These are phyloP conservation scores for Littorina saxatilis DNA, from an alignment of 1,140 invertebrate genomes.

Conservation along the genomic window DNA sequence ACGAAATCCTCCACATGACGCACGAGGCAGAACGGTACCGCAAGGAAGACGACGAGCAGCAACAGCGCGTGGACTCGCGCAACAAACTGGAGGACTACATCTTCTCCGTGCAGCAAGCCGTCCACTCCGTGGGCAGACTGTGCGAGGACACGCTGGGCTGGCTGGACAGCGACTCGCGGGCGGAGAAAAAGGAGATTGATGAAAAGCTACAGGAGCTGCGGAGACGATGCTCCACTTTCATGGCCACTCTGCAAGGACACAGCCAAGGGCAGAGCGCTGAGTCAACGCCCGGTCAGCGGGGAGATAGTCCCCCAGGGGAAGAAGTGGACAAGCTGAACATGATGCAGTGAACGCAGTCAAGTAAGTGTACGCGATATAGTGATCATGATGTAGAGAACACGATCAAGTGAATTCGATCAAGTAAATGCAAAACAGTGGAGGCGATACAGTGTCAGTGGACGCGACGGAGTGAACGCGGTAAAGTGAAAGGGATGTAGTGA, in stretches of 20 bases:
- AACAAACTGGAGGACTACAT: too few relatives aligned
- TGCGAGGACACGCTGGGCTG: conserved; percentile 75
- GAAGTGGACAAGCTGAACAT: conserved; percentile 57
- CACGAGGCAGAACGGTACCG: conserved; percentile 96
- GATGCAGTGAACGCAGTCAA: background rate
- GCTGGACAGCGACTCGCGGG: conserved; percentile 76
- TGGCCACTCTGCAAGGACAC: conserved; percentile 65
- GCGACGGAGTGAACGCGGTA: background rate
- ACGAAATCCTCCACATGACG: conserved; percentile 98
- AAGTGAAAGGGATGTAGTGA: too few relatives aligned
- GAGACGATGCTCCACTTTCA: conserved; percentile 63
- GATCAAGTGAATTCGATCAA: background rate
- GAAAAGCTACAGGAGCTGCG: conserved; percentile 74
- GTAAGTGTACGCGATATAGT: background rate
- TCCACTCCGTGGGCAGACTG: conserved; percentile 82
- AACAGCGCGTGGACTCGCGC: conserved; percentile 89
- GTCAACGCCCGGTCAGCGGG: background rate
- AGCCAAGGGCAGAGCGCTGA: conserved; percentile 35
- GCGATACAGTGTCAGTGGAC: background rate
- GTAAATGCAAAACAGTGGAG: background rate
- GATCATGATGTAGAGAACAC: background rate
- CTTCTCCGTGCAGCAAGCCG: conserved; percentile 95
- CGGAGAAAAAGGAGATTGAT: conserved; percentile 76
- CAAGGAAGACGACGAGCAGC: conserved; percentile 90
- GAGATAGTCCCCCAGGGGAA: conserved; percentile 58